Conservation (phyloP, 2,888 invertebrate species). For the Atethmia centrago region DNA sequence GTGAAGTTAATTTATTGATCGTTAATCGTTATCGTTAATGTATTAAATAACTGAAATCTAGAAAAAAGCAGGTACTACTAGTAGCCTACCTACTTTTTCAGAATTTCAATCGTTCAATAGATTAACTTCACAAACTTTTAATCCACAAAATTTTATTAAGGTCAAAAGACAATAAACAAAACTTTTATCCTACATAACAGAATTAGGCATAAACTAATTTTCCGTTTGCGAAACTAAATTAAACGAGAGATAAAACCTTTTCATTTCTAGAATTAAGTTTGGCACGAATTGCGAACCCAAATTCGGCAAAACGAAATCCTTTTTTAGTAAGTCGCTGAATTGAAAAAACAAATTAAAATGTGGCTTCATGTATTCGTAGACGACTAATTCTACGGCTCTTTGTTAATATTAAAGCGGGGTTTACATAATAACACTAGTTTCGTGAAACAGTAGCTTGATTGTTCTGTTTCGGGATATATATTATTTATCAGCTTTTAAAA, state of each 20-base stretch:
- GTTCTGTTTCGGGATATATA: too few species aligned
- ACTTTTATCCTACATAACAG: conserved; percentile 28
- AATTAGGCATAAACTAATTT: conserved; percentile 50
- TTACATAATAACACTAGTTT: neutral
- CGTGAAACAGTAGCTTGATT: too few species aligned
- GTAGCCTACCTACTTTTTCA: neutral
- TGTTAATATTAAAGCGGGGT: neutral
- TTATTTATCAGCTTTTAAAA: too few species aligned
- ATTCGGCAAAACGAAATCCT: conserved; percentile 27
- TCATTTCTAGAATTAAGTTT: conserved; percentile 49
- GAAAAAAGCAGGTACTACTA: too few species aligned
- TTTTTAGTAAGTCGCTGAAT: conserved; percentile 38
- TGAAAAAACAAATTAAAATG: conserved; percentile 46
- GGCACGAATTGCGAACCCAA: conserved; percentile 39
- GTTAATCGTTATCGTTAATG: too few species aligned
- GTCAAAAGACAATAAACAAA: conserved; percentile 36
- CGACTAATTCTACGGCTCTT: conserved; percentile 7
- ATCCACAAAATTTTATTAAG: conserved; percentile 26
- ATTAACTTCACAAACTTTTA: neutral
- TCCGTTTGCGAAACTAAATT: conserved; percentile 40
- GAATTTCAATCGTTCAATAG: neutral
- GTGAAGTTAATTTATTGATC: too few species aligned
- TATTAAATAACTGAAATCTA: too few species aligned
- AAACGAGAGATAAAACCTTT: conserved; percentile 46
- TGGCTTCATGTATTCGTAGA: conserved; percentile 36